Evolutionary conservation across 2,888 invertebrate species (phyloP).

Genomic region (Dichetophora obliterata): DNA sequence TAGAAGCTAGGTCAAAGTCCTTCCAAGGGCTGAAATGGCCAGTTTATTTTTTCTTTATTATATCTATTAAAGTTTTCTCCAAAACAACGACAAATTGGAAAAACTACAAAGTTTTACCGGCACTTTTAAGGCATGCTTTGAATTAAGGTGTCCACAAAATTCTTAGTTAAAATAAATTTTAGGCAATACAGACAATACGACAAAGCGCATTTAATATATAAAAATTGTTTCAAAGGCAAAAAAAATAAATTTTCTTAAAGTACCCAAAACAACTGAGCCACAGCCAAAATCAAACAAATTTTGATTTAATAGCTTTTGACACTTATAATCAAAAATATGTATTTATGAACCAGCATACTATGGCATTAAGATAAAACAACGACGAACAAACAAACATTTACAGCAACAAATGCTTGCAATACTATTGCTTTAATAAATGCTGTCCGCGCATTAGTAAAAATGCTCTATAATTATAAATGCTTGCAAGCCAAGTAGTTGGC

Average conservation of each 20-base stretch:
- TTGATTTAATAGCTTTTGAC: constrained; percentile 42
- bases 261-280: background rate
- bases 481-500: constrained; percentile 3
- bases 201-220: background rate
- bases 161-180: too few species aligned
- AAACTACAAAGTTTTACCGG: too few species aligned
- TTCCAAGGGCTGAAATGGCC: too few species aligned
- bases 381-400: background rate
- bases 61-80: too few species aligned
- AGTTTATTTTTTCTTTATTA: too few species aligned
- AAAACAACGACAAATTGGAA: too few species aligned
- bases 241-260: background rate
- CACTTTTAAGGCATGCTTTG: too few species aligned
- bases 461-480: constrained; percentile 23
- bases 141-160: too few species aligned
- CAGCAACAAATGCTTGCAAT: constrained; percentile 11
- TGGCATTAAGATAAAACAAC: too few species aligned
- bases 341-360: background rate
- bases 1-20: too few species aligned
- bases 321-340: constrained; percentile 31
- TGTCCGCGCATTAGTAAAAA: constrained; percentile 21
- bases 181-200: background rate
- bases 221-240: background rate
- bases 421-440: constrained; percentile 23
- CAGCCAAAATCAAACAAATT: constrained; percentile 1